Evolutionary conservation across 2,797 vertebrate species (phyloP), one percentile per base, ranked within the genome.

Genomic region (Crocodylus rhombifer): DNA sequence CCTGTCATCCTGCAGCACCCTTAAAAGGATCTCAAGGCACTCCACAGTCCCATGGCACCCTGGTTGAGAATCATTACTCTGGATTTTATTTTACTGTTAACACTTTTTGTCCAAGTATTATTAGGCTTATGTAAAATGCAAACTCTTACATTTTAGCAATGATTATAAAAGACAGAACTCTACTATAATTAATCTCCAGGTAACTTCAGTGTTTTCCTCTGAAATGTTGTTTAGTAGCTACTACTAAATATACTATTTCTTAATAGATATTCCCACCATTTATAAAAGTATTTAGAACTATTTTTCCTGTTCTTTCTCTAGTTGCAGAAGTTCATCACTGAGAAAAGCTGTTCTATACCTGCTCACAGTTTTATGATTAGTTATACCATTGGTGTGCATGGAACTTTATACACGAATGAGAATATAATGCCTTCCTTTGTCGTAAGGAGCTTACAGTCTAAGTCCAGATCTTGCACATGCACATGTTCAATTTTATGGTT

Each of bases 401-500:
- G 20, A 61, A 9, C 0, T 62, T 94, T 7, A 77, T 33, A 88
- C 86, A 28, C 11, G 1, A 88, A 36, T 60, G 58, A 25, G 81
- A 89, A 42, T 69, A 10, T 0, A 74, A 25, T 12, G 17, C 85
- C n/a, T n/a, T 67, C 85, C n/a, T n/a, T 67, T 80, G 12, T 25
- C 15, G 14, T 33, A 61, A 2, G 60, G 30, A 3, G 1, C 26
- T 30, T 60, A 2, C 0, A 0, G 23, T 36, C 1, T 1, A 30
- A 77, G 36, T 65, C 0, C 1, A 7, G 0, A 82, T 93, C 80
- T 9, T 17, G 14, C 21, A 33, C 42, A 57, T 55, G 25, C 80
- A 64, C 51, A 0, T 42, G 10, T 23, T 67, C 78, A n/a, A 61
- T 73, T 77, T 23, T 67, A 16, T 69, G 25, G 11, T 62, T 7